These are phyloP conservation scores for Channallabes apus DNA, from an alignment of 2,797 vertebrate species.

Conservation along the genomic window DNA sequence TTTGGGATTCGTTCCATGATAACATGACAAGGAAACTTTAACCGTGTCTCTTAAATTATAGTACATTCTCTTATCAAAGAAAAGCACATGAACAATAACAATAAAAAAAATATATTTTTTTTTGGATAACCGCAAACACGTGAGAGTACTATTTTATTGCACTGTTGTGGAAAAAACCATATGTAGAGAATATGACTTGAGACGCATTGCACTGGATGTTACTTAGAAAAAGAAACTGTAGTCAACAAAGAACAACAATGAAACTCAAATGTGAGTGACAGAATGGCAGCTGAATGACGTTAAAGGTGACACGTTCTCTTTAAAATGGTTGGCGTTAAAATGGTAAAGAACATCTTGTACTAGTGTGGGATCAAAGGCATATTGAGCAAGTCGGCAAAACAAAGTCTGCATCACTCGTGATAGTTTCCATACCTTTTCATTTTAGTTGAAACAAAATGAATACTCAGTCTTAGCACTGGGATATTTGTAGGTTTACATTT, in stretches of 20 bases:
- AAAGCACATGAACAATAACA: not conserved
- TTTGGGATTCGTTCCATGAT: not conserved
- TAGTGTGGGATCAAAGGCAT: not conserved
- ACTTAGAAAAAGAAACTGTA: not conserved
- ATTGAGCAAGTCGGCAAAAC: not conserved
- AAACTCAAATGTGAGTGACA: not conserved
- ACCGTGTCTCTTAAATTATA: not conserved
- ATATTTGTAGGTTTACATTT: conserved; percentile 32
- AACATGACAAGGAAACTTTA: not conserved
- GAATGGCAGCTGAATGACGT: not conserved
- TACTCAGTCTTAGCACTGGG: not conserved
- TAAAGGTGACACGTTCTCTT: not conserved
- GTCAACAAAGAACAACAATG: not conserved
- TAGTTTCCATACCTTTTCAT: not conserved
- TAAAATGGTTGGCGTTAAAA: not conserved
- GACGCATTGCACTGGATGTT: not conserved
- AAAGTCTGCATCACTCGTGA: not conserved
- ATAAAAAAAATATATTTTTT: not conserved
- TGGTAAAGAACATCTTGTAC: not conserved
- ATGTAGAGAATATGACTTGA: not conserved
- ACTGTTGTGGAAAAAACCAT: not conserved
- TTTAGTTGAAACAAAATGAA: conserved; percentile 12
- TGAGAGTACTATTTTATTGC: not conserved
- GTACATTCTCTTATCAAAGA: not conserved
- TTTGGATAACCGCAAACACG: too few species aligned